Evolutionary conservation across 2,888 invertebrate genomes (phyloP), one percentile per base, ranked within the genome.

Genomic region (Thymelicus lineola): DNA sequence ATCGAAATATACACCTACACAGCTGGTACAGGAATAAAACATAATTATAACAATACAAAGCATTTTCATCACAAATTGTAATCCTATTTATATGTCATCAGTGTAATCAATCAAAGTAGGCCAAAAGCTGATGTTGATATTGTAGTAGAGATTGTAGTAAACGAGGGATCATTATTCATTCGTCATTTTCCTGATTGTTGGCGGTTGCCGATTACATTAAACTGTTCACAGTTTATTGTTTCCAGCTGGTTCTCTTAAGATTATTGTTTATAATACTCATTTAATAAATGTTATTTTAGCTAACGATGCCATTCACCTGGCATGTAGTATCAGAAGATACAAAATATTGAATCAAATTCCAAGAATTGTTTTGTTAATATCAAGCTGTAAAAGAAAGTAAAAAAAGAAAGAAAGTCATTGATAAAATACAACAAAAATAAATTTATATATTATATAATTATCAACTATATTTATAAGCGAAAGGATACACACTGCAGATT

Each of bases 71-170:
- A 9, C 42, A 42, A 57, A 35, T 57, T 7, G 28, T 14, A 35
- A 6, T 12, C 35, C 35, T 36, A 58, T 58, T 58, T 58, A 38
- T 36, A 15, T 15, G 59, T 50, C 50, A 66, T 50, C 50, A 20
- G 59, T 6, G 38, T 59, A 59, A 67, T 67, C 60, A 53, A 53
- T 67, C 67, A 60, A 59, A 53, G 42, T 20, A 59, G 28, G 42
- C 20, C 42, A 20, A 50, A 67, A 42, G 3, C 48, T 46, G 50
- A 50, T 50, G 28, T 35, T 45, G 53, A 6, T 60, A 35, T 61
- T 53, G 38, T 15, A n/a, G 35, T 15, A n/a, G 35, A 45, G 10
- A 59, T 46, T 36, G 35, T 60, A n/a, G 38, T 60, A 42, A 50
- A 60, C 36, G 53, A 60, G 17, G 9, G 15, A n/a, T 48, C 6